These are phyloP conservation scores for Cerastis leucographa DNA, from an alignment of 2,888 invertebrate genomes.

Conservation along the genomic window DNA sequence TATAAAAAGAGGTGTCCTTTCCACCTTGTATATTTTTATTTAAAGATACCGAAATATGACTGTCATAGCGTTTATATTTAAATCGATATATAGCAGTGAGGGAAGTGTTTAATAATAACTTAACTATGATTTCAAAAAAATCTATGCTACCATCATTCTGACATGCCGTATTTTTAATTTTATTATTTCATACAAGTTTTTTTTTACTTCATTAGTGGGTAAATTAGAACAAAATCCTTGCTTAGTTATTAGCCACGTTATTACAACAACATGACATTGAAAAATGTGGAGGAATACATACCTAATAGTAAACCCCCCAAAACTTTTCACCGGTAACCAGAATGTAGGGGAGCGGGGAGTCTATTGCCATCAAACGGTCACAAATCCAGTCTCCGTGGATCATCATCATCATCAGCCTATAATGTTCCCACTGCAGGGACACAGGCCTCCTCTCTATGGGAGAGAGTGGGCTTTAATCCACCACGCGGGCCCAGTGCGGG, in stretches of 20 bases:
- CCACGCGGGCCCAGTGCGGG: too few relatives aligned
- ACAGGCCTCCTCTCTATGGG: too few relatives aligned
- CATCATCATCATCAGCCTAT: too few relatives aligned
- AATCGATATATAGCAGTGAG: conserved; percentile 51
- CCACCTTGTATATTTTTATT: neutral
- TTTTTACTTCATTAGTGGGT: neutral
- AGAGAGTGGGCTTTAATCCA: too few relatives aligned
- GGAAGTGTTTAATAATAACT: conserved; percentile 26
- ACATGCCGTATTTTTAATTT: conserved; percentile 34
- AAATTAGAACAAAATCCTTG: neutral
- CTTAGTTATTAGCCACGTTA: neutral
- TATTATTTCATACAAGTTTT: neutral
- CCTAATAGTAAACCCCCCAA: neutral
- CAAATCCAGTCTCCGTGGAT: neutral
- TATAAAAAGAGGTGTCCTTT: too few relatives aligned
- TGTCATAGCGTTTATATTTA: conserved; percentile 31
- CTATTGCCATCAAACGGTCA: neutral
- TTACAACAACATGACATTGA: neutral
- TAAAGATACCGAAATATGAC: neutral
- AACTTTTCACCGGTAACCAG: neutral
- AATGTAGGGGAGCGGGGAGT: neutral
- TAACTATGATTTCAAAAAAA: conserved; percentile 35
- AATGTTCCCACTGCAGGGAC: too few relatives aligned
- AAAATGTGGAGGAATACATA: neutral
- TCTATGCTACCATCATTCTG: conserved; percentile 12